phyloP scores from a whole-genome alignment of 2,797 vertebrate genomes.

The Tiaroga cobitis region DNA sequence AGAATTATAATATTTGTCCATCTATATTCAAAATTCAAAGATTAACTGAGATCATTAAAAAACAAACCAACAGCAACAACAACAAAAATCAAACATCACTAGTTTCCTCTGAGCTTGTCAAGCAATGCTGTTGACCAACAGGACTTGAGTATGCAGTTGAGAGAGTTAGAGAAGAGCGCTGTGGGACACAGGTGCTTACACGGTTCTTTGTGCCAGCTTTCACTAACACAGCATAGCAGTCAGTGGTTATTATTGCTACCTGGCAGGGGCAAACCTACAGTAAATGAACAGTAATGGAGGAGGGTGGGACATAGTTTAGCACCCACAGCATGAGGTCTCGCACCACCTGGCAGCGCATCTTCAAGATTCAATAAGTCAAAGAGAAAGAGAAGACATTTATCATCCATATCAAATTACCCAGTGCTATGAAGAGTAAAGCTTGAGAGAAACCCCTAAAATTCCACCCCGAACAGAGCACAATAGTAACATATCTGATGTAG shows the following conservation, averaged over 20 bases:
- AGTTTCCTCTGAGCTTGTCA: background rate
- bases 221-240: constrained; percentile 16
- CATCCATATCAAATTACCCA: constrained; percentile 36
- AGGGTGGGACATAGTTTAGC: constrained; percentile 55
- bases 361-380: constrained; percentile 37
- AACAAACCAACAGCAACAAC: background rate
- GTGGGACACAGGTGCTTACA: constrained; percentile 5
- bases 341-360: constrained; percentile 55
- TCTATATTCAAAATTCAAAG: too few relatives aligned
- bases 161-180: constrained; percentile 9
- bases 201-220: constrained; percentile 12
- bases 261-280: constrained; percentile 41
- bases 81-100: background rate
- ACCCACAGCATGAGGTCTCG: constrained; percentile 47
- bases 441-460: background rate
- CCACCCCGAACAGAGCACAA: background rate
- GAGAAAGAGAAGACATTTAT: constrained; percentile 37
- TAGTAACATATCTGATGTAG: background rate
- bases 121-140: background rate
- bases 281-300: constrained; percentile 50
- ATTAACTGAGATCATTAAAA: background rate
- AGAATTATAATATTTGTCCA: too few relatives aligned
- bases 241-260: constrained; percentile 43
- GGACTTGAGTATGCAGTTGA: background rate
- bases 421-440: constrained; percentile 14